Percentiles rank a stretch among this genome's conserved stretches.
These are phyloP conservation scores for Leptoteleia sp. DNA, from an alignment of 1,140 invertebrate species.

Conservation along the genomic window DNA sequence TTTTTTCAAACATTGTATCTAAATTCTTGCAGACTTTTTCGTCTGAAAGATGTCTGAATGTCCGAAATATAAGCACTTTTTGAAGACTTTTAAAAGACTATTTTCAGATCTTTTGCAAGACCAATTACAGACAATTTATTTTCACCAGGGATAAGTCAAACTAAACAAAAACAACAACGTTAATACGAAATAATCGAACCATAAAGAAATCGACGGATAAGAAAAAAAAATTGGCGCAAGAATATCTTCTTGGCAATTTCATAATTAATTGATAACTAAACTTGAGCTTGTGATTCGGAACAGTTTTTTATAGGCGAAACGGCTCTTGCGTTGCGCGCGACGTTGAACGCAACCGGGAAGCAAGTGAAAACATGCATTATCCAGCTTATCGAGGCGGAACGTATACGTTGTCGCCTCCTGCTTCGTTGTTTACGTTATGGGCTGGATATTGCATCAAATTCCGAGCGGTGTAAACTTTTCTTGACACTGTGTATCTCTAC, in stretches of 20 bases:
- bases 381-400: constrained; percentile 64
- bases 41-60: no score
- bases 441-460: constrained; percentile 68
- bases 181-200: no score
- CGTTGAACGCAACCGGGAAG: constrained; percentile 46
- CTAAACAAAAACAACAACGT: no score
- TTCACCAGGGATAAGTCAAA: no score
- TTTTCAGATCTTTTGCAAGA: no score
- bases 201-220: no score
- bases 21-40: no score
- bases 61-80: no score
- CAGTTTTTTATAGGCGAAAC: constrained; percentile 31
- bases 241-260: not conserved
- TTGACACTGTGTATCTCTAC: constrained; percentile 57
- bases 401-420: constrained; percentile 60
- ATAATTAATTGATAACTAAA: constrained; percentile 34
- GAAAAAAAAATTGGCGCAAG: no score
- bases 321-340: constrained; percentile 14
- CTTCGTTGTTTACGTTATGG: constrained; percentile 66
- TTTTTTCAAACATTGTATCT: no score
- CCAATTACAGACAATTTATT: no score
- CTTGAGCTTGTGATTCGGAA: constrained; percentile 4
- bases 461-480: constrained; percentile 63
- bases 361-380: constrained; percentile 67
- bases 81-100: no score